Conservation (phyloP, 2,113 vertebrate genomes). For the Microtus montanus region DNA sequence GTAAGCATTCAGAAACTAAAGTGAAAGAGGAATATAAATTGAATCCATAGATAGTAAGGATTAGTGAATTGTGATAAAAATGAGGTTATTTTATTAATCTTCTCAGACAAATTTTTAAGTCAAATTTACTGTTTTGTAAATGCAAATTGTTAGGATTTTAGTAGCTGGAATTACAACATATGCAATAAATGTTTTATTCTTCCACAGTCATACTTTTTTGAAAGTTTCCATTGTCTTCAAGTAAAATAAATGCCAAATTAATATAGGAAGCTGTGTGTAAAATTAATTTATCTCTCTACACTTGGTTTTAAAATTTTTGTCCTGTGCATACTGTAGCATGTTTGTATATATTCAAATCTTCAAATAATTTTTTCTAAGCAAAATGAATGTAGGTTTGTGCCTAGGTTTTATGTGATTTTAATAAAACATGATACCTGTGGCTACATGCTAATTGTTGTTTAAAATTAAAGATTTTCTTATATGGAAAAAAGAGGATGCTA, state of each 20-base stretch:
- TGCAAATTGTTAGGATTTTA: slow-evolving; percentile 95
- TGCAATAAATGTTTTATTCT: slow-evolving; percentile 86
- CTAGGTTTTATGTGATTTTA: slow-evolving; percentile 93
- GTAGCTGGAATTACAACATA: slow-evolving; percentile 90
- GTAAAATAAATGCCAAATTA: slow-evolving; percentile 82
- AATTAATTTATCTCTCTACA: slow-evolving; percentile 82
- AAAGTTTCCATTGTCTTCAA: slow-evolving; percentile 78
- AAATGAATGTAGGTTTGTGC: slow-evolving; percentile 97
- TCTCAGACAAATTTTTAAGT: slow-evolving; percentile 92
- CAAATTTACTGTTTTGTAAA: slow-evolving; percentile 99
- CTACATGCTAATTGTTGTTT: slow-evolving; percentile 89
- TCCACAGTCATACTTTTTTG: slow-evolving; percentile 85
- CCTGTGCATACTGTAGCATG: slow-evolving; percentile 85
- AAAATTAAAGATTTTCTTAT: slow-evolving; percentile 90
- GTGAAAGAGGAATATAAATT: slow-evolving; percentile 94
- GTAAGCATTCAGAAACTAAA: slow-evolving; percentile 95
- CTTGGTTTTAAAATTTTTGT: slow-evolving; percentile 81
- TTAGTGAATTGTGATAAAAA: slow-evolving; percentile 88
- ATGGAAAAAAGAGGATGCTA: slow-evolving; percentile 69
- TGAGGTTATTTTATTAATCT: slow-evolving; percentile 91
- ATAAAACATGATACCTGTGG: slow-evolving; percentile 90
- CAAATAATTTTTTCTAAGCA: slow-evolving; percentile 87
- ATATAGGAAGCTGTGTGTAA: slow-evolving; percentile 84
- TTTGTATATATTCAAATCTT: slow-evolving; percentile 81
- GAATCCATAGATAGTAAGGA: slow-evolving; percentile 89